Evolutionary conservation across 2,797 vertebrate species (phyloP), one percentile per base, ranked within the genome.

Genomic region (Falco cherrug): DNA sequence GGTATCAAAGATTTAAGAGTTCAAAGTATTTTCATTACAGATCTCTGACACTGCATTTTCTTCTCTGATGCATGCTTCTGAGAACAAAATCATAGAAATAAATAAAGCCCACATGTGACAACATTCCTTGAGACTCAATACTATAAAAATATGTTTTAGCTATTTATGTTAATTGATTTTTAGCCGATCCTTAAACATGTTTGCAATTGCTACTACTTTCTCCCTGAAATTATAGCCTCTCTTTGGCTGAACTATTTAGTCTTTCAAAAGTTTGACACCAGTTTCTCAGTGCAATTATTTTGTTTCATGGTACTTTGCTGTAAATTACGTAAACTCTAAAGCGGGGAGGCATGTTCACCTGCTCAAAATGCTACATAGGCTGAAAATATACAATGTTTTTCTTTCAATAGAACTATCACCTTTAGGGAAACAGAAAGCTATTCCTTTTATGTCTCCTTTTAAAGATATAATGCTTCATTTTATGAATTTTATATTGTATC

Each of bases 251-350:
- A 20, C 29, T 81, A 47, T 57, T 93, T 75, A 77, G 75, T 85
- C 35, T 93, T 84, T 79, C 73, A 89, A 80, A 90, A 87, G 63
- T 87, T 89, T 94, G 83, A 94, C 90, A 92, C n/a, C 84, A 78
- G 57, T 87, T 93, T 91, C 73, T 93, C 39, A 33, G 39, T 41
- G 60, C 47, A 93, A 84, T 93, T 92, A 87, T 79, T 93, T 92
- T 93, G 26, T 90, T 93, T 45, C 74, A 28, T 31, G 43, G 11
- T 26, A 73, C 29, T 77, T 37, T 63, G 63, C 50, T 54, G 59
- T 59, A 86, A 93, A 94, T 87, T 74, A 91, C 51, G 54, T 56
- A 77, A 74, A 75, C 75, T 89, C 53, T 85, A 59, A 76, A 79
- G 25, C 70, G 76, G 2, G 2, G n/a, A 92, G 39, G 20, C n/a